Percentiles rank a stretch among this genome's conserved stretches.
Evolutionary conservation across 1,140 invertebrate species (phyloP).

Genomic region (Aporrectodea caliginosa): DNA sequence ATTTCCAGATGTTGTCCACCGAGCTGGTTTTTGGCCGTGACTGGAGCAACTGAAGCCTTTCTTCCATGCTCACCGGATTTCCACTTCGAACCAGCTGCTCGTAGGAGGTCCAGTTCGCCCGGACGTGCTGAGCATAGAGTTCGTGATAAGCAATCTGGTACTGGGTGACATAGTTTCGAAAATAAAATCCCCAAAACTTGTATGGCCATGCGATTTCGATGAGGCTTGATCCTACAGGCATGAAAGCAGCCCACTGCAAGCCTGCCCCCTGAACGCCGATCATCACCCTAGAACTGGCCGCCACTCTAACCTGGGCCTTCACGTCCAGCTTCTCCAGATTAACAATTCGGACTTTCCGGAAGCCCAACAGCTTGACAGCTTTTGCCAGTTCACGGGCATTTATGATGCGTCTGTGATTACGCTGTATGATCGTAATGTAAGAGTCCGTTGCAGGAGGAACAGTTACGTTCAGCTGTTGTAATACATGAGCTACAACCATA

Average conservation of each 20-base stretch:
- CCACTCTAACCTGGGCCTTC: conserved; percentile 2
- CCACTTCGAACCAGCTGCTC: conserved; percentile 9
- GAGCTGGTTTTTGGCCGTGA: neutral
- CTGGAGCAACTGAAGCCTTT: neutral
- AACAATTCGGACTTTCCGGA: neutral
- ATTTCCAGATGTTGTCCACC: conserved; percentile 30
- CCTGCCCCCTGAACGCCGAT: conserved; percentile 28
- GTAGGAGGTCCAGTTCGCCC: conserved; percentile 9
- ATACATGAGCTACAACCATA: neutral
- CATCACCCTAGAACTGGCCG: conserved; percentile 20
- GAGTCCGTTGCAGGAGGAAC: neutral
- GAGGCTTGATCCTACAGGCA: conserved; percentile 18
- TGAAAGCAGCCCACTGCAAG: conserved; percentile 28
- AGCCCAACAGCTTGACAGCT: neutral
- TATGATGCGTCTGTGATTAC: conserved; percentile 12
- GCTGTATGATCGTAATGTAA: neutral
- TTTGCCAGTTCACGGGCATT: conserved; percentile 6
- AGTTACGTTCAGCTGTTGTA: neutral
- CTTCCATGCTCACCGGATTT: conserved; percentile 3
- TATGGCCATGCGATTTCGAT: conserved; percentile 30
- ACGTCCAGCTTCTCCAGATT: conserved; percentile 2
- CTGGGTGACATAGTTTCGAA: conserved; percentile 6
- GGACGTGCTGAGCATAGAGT: conserved; percentile 9
- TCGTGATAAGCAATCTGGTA: conserved; percentile 1
- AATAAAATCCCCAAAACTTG: conserved; percentile 30